These are phyloP conservation scores for Cardiocondyla obscurior DNA, from an alignment of 1,140 invertebrate species.

Conservation along the genomic window DNA sequence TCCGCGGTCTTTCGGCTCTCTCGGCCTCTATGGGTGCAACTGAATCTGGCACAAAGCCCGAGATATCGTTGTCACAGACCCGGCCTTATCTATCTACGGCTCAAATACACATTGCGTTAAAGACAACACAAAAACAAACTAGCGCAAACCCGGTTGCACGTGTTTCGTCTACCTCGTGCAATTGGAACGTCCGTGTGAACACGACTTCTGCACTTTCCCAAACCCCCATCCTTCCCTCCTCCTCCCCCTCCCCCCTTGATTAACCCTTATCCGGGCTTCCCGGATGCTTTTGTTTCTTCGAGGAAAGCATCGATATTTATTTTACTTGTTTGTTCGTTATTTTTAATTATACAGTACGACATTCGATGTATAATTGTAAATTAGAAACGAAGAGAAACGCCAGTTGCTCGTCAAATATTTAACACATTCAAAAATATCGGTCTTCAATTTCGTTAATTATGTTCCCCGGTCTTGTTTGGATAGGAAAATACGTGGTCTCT, in stretches of 20 bases:
- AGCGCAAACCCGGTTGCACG: slow-evolving; percentile 20
- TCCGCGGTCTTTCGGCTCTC: not conserved
- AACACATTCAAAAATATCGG: not conserved
- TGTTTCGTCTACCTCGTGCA: slow-evolving; percentile 61
- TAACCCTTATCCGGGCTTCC: slow-evolving; percentile 48
- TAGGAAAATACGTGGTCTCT: too few species aligned
- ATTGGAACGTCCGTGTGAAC: slow-evolving; percentile 71
- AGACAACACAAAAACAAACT: slow-evolving; percentile 34
- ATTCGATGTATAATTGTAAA: not conserved
- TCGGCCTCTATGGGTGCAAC: slow-evolving; percentile 3
- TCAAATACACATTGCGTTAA: slow-evolving; percentile 31
- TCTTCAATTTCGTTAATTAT: not conserved
- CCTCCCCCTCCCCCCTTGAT: too few species aligned
- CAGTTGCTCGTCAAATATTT: not conserved
- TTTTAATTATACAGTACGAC: not conserved
- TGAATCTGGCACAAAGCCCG: slow-evolving; percentile 50
- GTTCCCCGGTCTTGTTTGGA: too few species aligned
- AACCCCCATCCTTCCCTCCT: too few species aligned
- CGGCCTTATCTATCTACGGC: slow-evolving; percentile 31
- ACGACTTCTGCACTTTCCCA: slow-evolving; percentile 73
- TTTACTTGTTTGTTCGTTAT: not conserved
- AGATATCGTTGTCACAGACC: slow-evolving; percentile 18
- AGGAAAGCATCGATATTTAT: slow-evolving; percentile 16
- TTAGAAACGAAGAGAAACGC: not conserved
- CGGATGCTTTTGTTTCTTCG: slow-evolving; percentile 11